Base-by-base conservation (phyloP, 1,140 invertebrate genomes). In the Zaprionus taronus region DNA sequence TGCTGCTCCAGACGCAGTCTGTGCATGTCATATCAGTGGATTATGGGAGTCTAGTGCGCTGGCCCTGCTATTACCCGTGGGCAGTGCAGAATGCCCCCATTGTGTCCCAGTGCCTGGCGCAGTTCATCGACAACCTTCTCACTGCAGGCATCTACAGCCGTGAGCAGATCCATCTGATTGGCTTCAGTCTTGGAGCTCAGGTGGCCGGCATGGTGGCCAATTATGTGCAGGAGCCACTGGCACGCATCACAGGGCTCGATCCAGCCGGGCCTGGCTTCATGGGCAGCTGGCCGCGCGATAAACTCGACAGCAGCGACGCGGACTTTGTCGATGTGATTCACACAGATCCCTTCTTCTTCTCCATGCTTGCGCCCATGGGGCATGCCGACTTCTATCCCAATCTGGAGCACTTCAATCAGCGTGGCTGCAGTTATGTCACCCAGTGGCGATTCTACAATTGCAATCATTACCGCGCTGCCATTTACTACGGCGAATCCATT, bases 181-280 rank as follows among this genome's bases (percentile, higher is more conserved):
- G 98, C 0, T 98, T 98, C 93, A 96, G 96, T 71, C 93, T 97
- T 63, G 98, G 98, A 0, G 97, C 97, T 2, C 98, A 99, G 87
- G 95, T 98, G 1, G 97, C 97, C 0, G 98, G 97, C 1, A 98
- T 98, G 85, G 96, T 97, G 17, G 79, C 92, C n/a, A 93, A 93
- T 15, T 74, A 81, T 76, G 69, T 83, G 34, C 64, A 70, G 2
- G 53, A 81, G 20, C 79, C 81, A 9, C 62, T 93, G 44, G 58
- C 72, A 1, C 72, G 91, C 34, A 93, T 93, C 6, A 93, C 91
- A 1, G 92, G 92, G 28, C 62, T 93, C 1, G 92, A 93, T 92
- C 92, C 92, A 0, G 92, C 92, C 5, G 81, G 91, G 7, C 90
- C 87, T 6, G 83, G 82, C 5, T 93, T 93, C 22, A 80, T 79